Base-by-base conservation (phyloP, 2,797 vertebrate species). In the Acestrorhynchus altus region DNA sequence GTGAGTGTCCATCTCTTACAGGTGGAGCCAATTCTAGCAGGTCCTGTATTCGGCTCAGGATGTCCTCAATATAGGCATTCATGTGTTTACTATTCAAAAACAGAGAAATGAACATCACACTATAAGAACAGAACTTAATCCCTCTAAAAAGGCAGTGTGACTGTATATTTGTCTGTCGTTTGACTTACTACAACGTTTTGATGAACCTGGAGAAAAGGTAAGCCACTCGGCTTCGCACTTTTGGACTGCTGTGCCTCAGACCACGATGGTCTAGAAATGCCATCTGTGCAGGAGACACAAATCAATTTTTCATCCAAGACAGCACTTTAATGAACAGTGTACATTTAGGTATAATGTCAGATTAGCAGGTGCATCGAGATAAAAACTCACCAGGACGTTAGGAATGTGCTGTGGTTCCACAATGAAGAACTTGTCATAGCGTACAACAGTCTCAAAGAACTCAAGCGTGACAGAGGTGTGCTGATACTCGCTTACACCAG, bases 141-240 rank as follows among this genome's bases (percentile, higher is more conserved):
- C 4, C 49, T 35, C 31, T 35, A 35, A 35, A 35, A 35, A 35
- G 31, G 2, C 31, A 2, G 31, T 6, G 6, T 35, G 31, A n/a
- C 18, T 51, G 13, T 18, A n/a, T n/a, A 51, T 46, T n/a, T n/a
- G 44, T 46, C 15, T 13, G 44, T 16, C 15, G 12, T 46, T 46
- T 15, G 40, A 93, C 94, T 96, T 92, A 99, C 98, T 98, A 96
- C 72, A 99, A 89, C 1, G 96, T 97, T 88, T 99, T 99, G 88
- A 99, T 94, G 91, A 98, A 99, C 88, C 97, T 94, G 84, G 97
- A 99, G 86, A 99, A 98, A 26, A 99, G 95, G 88, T 99, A 99
- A 18, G 98, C 93, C 28, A 96, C 95, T 84, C 98, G 90, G 89
- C 93, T 94, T 79, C 93, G 90, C 22, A 94, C 93, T 82, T 94